Evolutionary conservation across 1,140 invertebrate genomes (phyloP).

Genomic region (Macrocentrus cingulum): DNA sequence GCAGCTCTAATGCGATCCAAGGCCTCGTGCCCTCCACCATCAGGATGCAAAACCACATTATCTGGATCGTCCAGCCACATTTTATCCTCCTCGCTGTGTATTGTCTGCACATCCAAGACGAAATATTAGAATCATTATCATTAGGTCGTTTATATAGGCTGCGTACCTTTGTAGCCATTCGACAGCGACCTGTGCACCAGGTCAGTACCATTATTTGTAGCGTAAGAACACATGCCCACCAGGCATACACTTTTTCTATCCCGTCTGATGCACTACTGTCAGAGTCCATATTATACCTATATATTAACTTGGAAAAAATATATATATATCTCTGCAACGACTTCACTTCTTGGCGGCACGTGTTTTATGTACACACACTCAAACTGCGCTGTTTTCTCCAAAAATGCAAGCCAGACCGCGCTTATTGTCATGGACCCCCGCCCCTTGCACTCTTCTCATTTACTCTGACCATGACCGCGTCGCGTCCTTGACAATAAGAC

Average conservation of each 20-base stretch:
- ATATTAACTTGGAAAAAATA: too few relatives aligned
- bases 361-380: too few relatives aligned
- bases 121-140: background rate
- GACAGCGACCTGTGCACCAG: conserved; percentile 44
- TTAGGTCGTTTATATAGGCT: background rate
- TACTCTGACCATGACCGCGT: too few relatives aligned
- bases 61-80: conserved; percentile 40
- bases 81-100: conserved; percentile 48
- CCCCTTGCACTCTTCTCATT: too few relatives aligned
- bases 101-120: conserved; percentile 34
- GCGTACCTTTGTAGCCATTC: conserved; percentile 42
- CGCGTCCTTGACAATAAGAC: too few relatives aligned
- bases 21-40: conserved; percentile 42
- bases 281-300: too few relatives aligned
- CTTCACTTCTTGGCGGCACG: too few relatives aligned
- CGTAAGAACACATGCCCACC: conserved; percentile 41
- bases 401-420: too few relatives aligned
- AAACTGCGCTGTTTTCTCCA: too few relatives aligned
- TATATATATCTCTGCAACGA: too few relatives aligned
- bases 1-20: conserved; percentile 40
- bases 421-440: too few relatives aligned
- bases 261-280: background rate
- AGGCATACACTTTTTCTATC: conserved; percentile 31
- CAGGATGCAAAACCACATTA: conserved; percentile 34
- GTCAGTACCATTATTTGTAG: conserved; percentile 41